Conservation (phyloP, 2,797 vertebrate species). For the Centropyge bicolor region DNA sequence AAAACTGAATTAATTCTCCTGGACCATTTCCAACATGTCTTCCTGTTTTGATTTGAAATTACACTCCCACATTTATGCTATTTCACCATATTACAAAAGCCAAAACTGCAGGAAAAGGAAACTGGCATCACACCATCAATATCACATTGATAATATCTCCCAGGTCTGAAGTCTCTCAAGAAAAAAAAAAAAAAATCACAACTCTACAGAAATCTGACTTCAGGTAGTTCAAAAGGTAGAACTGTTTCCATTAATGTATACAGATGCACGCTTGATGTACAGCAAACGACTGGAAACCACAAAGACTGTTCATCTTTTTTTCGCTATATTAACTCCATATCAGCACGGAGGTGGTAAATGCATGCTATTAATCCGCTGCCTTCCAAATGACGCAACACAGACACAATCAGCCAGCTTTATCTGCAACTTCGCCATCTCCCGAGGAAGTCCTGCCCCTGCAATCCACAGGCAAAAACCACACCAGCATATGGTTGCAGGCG, state of each 20-base stretch:
- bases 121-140: constrained; percentile 26
- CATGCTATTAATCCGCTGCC: constrained; percentile 43
- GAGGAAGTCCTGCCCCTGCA: constrained; percentile 53
- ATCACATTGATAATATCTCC: constrained; percentile 20
- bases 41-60: constrained; percentile 39
- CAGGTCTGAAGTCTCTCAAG: constrained; percentile 1
- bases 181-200: not conserved
- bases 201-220: constrained; percentile 6
- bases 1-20: constrained; percentile 22
- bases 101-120: constrained; percentile 16
- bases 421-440: constrained; percentile 51
- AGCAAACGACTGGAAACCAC: constrained; percentile 30
- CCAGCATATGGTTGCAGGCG: constrained; percentile 45
- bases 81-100: constrained; percentile 23
- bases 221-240: not conserved
- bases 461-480: constrained; percentile 55
- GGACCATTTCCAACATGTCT: constrained; percentile 9
- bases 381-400: constrained; percentile 66
- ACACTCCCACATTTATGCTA: not conserved
- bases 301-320: constrained; percentile 24
- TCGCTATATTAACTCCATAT: constrained; percentile 28
- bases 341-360: constrained; percentile 46
- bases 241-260: not conserved
- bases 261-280: not conserved
- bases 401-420: constrained; percentile 56